phyloP scores from a whole-genome alignment of 2,888 invertebrate genomes.

The Meandrusa payeni region DNA sequence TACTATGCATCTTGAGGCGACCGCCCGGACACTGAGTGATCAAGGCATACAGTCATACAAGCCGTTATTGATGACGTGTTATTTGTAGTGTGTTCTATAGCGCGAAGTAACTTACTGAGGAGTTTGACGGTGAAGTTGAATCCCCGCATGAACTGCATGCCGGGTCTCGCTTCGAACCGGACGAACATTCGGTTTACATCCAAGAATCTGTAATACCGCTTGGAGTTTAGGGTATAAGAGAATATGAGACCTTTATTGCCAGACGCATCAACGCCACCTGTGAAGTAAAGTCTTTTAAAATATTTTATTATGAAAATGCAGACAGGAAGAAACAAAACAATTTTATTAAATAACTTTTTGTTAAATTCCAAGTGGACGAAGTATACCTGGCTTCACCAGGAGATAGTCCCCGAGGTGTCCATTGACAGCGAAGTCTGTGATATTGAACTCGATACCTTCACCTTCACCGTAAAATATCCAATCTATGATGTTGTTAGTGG shows the following conservation, averaged over 20 bases:
- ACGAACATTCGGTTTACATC: slow-evolving; percentile 60
- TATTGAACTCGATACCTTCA: slow-evolving; percentile 63
- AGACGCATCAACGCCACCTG: slow-evolving; percentile 53
- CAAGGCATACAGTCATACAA: too few species aligned
- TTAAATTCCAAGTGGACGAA: too few species aligned
- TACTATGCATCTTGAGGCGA: too few species aligned
- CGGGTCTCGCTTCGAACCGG: slow-evolving; percentile 46
- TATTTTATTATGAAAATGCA: too few species aligned
- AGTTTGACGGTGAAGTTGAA: slow-evolving; percentile 54
- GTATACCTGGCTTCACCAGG: slow-evolving; percentile 65
- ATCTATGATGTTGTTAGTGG: slow-evolving; percentile 50
- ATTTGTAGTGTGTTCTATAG: too few species aligned
- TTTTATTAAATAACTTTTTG: too few species aligned
- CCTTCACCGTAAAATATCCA: slow-evolving; percentile 64
- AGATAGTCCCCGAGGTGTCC: slow-evolving; percentile 59
- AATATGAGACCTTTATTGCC: slow-evolving; percentile 56
- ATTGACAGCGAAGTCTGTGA: slow-evolving; percentile 58
- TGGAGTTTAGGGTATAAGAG: slow-evolving; percentile 46
- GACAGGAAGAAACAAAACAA: too few species aligned
- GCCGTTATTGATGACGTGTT: too few species aligned
- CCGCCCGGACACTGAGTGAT: too few species aligned
- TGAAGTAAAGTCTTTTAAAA: too few species aligned
- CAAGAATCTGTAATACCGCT: slow-evolving; percentile 51
- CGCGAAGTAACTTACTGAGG: slow-evolving; percentile 67
- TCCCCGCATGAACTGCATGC: slow-evolving; percentile 41